Evolutionary conservation across 1,140 invertebrate genomes (phyloP).

Genomic region (Popillia japonica): DNA sequence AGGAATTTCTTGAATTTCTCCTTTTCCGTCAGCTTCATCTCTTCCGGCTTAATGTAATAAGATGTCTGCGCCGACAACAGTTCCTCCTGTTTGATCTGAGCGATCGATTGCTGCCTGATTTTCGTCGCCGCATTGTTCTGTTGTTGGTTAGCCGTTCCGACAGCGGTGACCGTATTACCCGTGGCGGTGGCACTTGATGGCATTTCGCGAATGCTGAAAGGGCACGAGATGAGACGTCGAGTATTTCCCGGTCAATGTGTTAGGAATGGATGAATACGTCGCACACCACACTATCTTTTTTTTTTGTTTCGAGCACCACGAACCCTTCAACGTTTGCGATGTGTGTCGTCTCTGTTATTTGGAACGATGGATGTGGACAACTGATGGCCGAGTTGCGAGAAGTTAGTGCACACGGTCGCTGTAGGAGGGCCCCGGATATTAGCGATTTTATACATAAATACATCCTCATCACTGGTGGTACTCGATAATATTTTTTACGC

Average conservation of each 20-base stretch:
- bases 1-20: conserved; percentile 71
- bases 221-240: conserved; percentile 44
- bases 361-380: not conserved
- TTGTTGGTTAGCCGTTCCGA: conserved; percentile 43
- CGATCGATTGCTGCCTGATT: conserved; percentile 48
- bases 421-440: conserved; percentile 45
- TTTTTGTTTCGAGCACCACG: not conserved
- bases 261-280: not conserved
- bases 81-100: conserved; percentile 57
- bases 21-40: conserved; percentile 62
- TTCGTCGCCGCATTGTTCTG: conserved; percentile 25
- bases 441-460: conserved; percentile 46
- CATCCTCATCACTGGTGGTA: conserved; percentile 39
- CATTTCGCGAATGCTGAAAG: conserved; percentile 44
- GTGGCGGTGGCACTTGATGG: conserved; percentile 35
- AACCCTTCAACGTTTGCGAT: not conserved
- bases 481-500: conserved; percentile 38
- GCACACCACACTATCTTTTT: not conserved
- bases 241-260: not conserved
- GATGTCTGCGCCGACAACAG: conserved; percentile 57
- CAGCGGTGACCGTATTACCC: conserved; percentile 3
- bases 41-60: conserved; percentile 69
- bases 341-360: not conserved
- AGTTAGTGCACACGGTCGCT: conserved; percentile 14
- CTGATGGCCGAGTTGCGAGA: conserved; percentile 28